These are phyloP conservation scores for Acromyrmex heyeri DNA, from an alignment of 1,140 invertebrate species.

Conservation along the genomic window DNA sequence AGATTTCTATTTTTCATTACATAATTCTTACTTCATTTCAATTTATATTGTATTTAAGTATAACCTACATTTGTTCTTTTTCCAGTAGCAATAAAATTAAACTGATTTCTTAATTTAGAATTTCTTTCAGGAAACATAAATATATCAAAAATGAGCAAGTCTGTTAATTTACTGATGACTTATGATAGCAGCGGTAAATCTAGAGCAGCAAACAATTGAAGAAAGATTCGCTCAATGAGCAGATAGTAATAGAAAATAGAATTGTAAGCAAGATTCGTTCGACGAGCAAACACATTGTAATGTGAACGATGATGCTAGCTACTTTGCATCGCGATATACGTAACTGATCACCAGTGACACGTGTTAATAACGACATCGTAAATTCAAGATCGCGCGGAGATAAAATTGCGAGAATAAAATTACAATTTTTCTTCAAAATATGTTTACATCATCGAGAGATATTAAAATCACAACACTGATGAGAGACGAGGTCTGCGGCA, in stretches of 20 bases:
- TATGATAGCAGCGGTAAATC: not conserved
- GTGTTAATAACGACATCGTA: slow-evolving; percentile 8
- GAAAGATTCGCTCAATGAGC: slow-evolving; percentile 4
- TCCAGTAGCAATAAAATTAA: not conserved
- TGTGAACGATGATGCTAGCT: slow-evolving; percentile 4
- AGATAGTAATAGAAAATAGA: not conserved
- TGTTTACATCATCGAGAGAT: not conserved
- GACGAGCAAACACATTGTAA: slow-evolving; percentile 19
- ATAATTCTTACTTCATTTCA: not conserved
- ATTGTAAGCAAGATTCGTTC: not conserved
- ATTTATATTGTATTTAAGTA: not conserved
- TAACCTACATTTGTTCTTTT: not conserved
- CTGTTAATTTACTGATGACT: slow-evolving; percentile 11
- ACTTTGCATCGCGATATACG: not conserved
- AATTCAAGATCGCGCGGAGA: not conserved
- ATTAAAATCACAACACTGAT: not conserved
- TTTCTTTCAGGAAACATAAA: not conserved
- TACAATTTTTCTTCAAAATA: slow-evolving; percentile 4
- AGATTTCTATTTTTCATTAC: slow-evolving; percentile 5
- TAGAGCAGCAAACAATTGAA: not conserved
- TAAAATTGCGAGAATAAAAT: slow-evolving; percentile 36
- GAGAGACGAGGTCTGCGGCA: not conserved
- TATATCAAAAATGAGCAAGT: not conserved
- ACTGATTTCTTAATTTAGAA: not conserved
- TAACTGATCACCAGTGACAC: slow-evolving; percentile 10